Base-by-base conservation (phyloP, 2,888 invertebrate genomes). In the Argynnis bischoffii region DNA sequence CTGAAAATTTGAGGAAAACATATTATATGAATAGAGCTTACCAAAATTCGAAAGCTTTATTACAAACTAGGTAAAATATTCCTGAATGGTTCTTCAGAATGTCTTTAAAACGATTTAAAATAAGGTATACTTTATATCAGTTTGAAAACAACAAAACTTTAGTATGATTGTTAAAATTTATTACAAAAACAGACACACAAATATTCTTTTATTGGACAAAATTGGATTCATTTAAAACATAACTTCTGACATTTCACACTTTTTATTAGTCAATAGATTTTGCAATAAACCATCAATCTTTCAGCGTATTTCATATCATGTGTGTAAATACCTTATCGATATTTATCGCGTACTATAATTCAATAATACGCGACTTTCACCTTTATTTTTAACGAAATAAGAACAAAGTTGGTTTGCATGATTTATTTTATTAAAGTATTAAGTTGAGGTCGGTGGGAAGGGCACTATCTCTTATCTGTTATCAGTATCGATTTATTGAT, bases 401-500 rank as follows among this genome's bases (percentile, higher is more conserved):
- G 8, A 11, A 21, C 18, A 54, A 55, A 53, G 54, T 67, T 71
- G n/a, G 55, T 56, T 31, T 67, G 61, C 14, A 31, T 16, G 53
- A 21, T 59, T 57, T 57, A 51, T 64, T 69, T 35, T 64, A 59
- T 21, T 54, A 57, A 66, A 64, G 59, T 56, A 55, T 64, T 65
- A 55, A 57, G 53, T 56, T 60, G 31, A 60, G 47, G 66, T 55
- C 31, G 66, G 54, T 57, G 70, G 72, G 70, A 48, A 66, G 72
- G 74, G 74, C 69, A 69, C 64, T 72, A 69, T 67, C 66, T 63
- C 50, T 63, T 74, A 74, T 74, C 72, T 65, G 55, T 54, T 67
- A 72, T 73, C 72, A 57, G 63, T 67, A 72, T 69, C 65, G 72
- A 64, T 67, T 57, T 70, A 66, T 69, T 35, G 66, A 67, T 68